Percentiles rank a stretch among this genome's conserved stretches.
phyloP scores from a whole-genome alignment of 2,113 vertebrate species.

The Misgurnus mizolepis region DNA sequence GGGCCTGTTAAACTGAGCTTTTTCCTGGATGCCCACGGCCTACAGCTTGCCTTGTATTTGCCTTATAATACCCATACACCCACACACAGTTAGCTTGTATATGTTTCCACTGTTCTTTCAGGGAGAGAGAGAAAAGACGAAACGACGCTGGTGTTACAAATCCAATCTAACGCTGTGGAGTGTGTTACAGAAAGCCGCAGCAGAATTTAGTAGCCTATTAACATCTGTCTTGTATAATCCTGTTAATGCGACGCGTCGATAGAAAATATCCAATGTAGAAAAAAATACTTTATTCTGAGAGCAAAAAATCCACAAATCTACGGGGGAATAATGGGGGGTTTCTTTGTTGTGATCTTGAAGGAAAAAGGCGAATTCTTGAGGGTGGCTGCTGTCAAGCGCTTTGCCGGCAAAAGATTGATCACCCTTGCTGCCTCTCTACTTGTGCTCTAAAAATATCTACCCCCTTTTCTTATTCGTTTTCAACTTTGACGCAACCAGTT shows the following conservation, averaged over 20 bases:
- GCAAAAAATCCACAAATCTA: conserved; percentile 46
- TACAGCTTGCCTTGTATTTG: conserved; percentile 62
- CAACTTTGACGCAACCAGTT: conserved; percentile 49
- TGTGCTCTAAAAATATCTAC: conserved; percentile 69
- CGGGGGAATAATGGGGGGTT: conserved; percentile 46
- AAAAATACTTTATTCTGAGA: conserved; percentile 19
- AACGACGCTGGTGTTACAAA: conserved; percentile 18
- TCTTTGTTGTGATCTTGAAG: conserved; percentile 67
- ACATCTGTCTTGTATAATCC: neutral
- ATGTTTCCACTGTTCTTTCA: conserved; percentile 37
- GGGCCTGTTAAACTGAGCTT: conserved; percentile 39
- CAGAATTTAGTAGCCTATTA: neutral
- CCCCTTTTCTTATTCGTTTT: conserved; percentile 55
- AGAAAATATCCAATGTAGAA: conserved; percentile 28
- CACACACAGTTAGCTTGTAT: conserved; percentile 74
- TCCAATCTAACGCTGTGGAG: neutral
- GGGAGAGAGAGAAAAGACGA: conserved; percentile 17
- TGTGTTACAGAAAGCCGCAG: neutral
- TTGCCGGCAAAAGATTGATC: conserved; percentile 94
- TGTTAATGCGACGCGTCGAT: neutral
- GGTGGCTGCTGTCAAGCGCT: conserved; percentile 84
- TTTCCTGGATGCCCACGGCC: conserved; percentile 32
- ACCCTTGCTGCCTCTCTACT: conserved; percentile 67
- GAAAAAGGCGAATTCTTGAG: conserved; percentile 77
- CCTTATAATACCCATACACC: conserved; percentile 77